Percentiles rank a stretch among this genome's conserved stretches.
phyloP scores from a whole-genome alignment of 2,113 vertebrate species.

The Mobula birostris region DNA sequence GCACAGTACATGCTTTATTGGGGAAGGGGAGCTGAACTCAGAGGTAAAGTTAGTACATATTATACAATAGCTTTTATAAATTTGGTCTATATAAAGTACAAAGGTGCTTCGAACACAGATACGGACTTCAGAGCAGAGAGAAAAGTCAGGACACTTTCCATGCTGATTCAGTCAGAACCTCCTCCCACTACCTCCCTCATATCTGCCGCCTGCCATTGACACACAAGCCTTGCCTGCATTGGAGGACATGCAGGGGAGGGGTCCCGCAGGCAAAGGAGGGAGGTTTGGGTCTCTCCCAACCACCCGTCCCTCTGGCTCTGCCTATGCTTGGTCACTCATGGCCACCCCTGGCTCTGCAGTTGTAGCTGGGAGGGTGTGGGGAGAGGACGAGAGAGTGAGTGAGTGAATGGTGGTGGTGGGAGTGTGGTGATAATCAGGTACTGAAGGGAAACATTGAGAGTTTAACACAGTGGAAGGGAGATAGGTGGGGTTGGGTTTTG shows the following conservation, averaged over 20 bases:
- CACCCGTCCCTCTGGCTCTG: too few relatives aligned
- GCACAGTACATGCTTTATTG: background rate
- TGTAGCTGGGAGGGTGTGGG: background rate
- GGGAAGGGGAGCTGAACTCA: background rate
- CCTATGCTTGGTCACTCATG: too few relatives aligned
- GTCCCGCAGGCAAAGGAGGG: too few relatives aligned
- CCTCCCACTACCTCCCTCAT: background rate
- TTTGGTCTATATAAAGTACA: background rate
- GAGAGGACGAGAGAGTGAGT: background rate
- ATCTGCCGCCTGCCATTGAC: background rate
- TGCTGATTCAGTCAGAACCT: background rate
- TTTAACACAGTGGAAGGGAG: background rate
- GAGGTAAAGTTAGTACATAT: background rate
- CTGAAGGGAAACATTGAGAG: background rate
- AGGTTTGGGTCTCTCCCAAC: too few relatives aligned
- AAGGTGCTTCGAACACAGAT: background rate
- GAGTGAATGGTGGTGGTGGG: background rate
- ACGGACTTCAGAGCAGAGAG: background rate
- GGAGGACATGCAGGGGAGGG: too few relatives aligned
- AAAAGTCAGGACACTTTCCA: background rate
- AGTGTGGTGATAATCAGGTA: too few relatives aligned
- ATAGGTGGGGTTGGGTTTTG: accelerated
- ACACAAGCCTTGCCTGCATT: too few relatives aligned
- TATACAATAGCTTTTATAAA: conserved; percentile 4
- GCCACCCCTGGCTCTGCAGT: too few relatives aligned